Evolutionary conservation across 2,888 invertebrate genomes (phyloP), one percentile per base, ranked within the genome.

Genomic region (Meliscaeva auricollis): DNA sequence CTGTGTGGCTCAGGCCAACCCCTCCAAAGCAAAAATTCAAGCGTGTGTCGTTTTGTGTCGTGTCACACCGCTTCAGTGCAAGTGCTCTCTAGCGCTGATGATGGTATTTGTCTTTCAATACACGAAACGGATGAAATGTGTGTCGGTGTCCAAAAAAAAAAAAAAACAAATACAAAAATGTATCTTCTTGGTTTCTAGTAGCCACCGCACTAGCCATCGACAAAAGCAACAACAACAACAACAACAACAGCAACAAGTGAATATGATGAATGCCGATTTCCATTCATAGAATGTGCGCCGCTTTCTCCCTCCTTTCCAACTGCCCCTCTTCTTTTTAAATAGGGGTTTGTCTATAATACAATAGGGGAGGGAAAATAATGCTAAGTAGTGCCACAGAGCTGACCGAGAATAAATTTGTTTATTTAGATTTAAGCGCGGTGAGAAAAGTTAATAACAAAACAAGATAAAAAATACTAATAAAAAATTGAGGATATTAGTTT

Each of bases 41-140:
- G 13, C 13, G 41, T 52, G 17, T 26, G 15, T 44, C 15, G 26
- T 41, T 4, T 26, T 4, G 26, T 26, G 7, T 60, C 11, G 22
- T 35, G 17, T 60, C 41, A 58, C 58, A 38, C 58, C 20, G 38
- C n/a, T 17, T n/a, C n/a, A n/a, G n/a, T n/a, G n/a, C n/a, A n/a
- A n/a, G n/a, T n/a, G n/a, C n/a, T n/a, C n/a, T n/a, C n/a, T n/a
- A n/a, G n/a, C n/a, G n/a, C 20, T 38, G 17, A 2, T 32, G n/a
- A 3, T 35, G 11, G 38, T 56, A n/a, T n/a, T n/a, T n/a, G n/a
- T n/a, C n/a, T n/a, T n/a, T n/a, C n/a, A n/a, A n/a, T n/a, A n/a
- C n/a, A n/a, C n/a, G n/a, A n/a, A n/a, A n/a, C n/a, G n/a, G 32
- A 13, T 35, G 20, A 17, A n/a, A 20, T 60, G 60, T 20, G 41